These are phyloP conservation scores for Cotesia glomerata DNA, from an alignment of 1,140 invertebrate genomes.

Conservation along the genomic window DNA sequence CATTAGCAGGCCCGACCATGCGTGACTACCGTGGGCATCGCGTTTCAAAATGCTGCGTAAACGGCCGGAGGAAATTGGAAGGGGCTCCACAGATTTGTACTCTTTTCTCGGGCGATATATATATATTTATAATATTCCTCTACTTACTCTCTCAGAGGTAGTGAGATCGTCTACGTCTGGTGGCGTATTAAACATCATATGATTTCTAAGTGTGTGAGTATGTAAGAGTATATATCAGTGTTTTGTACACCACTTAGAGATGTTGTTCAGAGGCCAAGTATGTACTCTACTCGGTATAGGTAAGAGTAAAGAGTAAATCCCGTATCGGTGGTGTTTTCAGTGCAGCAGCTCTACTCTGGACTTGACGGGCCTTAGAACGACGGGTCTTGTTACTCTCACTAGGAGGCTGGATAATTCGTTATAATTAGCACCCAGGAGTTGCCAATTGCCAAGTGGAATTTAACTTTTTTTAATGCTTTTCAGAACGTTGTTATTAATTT, in stretches of 20 bases:
- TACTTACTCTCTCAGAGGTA: neutral
- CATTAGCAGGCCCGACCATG: constrained; percentile 55
- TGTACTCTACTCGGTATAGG: too few species aligned
- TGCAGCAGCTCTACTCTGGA: too few species aligned
- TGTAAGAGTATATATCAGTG: too few species aligned
- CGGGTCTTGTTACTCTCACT: constrained; percentile 12
- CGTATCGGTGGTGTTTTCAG: too few species aligned
- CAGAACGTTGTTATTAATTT: neutral
- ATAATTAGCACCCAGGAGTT: constrained; percentile 25
- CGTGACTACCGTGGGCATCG: constrained; percentile 45
- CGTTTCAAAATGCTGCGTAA: constrained; percentile 8
- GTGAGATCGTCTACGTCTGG: neutral
- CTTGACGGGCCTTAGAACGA: constrained; percentile 1
- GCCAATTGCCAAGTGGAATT: neutral
- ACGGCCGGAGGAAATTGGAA: neutral
- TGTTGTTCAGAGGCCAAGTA: too few species aligned
- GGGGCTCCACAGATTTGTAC: neutral
- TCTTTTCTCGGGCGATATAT: neutral
- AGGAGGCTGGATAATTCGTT: constrained; percentile 26
- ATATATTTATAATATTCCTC: neutral
- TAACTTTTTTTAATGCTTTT: neutral
- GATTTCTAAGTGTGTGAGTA: too few species aligned
- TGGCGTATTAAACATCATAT: neutral
- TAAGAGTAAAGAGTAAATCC: neutral
- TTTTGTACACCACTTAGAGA: too few species aligned